A percentile compares a stretch with the other conserved stretches of the same genome.
Evolutionary conservation across 2,113 vertebrate species (phyloP).

Genomic region (Leucopsar rothschildi): DNA sequence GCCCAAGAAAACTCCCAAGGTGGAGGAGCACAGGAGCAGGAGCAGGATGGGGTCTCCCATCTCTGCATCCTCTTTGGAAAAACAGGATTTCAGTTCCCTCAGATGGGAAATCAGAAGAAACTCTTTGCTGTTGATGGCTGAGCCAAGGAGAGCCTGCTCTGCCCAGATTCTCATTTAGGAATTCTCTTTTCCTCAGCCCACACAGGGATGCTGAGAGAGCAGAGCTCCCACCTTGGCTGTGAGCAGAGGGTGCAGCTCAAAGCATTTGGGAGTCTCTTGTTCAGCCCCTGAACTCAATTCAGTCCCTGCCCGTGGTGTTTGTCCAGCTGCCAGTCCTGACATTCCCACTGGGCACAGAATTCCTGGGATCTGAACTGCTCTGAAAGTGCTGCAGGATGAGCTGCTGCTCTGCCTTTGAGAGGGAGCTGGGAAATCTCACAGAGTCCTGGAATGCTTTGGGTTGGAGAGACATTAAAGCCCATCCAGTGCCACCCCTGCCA

Average conservation of each 20-base stretch:
- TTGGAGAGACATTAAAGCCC: accelerated
- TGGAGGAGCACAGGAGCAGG: neutral
- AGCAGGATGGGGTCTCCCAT: neutral
- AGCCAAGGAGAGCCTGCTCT: neutral
- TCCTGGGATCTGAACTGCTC: neutral
- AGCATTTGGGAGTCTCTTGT: neutral
- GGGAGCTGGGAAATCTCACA: neutral
- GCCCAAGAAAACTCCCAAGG: neutral
- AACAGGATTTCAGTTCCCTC: neutral
- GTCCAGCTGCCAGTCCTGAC: accelerated
- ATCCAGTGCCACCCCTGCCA: accelerated
- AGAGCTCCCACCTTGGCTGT: neutral
- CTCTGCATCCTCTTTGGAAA: neutral
- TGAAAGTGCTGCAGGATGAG: neutral
- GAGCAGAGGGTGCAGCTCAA: neutral
- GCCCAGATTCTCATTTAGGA: neutral
- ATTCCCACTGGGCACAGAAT: neutral
- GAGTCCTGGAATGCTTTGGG: neutral
- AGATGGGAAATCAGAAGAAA: neutral
- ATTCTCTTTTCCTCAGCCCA: neutral
- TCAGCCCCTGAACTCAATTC: neutral
- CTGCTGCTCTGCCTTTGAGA: neutral
- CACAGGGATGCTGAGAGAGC: neutral
- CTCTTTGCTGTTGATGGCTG: neutral
- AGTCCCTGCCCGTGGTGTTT: neutral